Evolutionary conservation across 2,797 vertebrate genomes (phyloP).

Genomic region (Aulostomus chinensis): DNA sequence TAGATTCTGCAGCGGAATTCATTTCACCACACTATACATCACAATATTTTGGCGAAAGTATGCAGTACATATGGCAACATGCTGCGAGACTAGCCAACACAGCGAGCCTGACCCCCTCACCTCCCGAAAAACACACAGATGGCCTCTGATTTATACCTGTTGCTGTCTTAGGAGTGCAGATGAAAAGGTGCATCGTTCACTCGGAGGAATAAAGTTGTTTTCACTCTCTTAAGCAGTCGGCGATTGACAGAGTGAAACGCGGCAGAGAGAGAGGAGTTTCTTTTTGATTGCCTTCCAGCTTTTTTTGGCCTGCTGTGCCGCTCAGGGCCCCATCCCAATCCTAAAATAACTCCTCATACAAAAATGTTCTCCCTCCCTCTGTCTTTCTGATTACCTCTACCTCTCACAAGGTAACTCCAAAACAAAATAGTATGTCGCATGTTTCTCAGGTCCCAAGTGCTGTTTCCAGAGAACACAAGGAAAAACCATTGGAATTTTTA

Average conservation of each 20-base stretch:
- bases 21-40: conserved; percentile 48
- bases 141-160: conserved; percentile 56
- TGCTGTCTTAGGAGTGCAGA: conserved; percentile 36
- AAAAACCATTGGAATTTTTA: too few species aligned
- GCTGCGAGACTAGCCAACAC: conserved; percentile 28
- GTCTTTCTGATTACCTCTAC: conserved; percentile 26
- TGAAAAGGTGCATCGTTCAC: conserved; percentile 68
- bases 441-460: conserved; percentile 27
- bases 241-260: conserved; percentile 64
- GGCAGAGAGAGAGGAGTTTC: conserved; percentile 54
- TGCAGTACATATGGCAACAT: conserved; percentile 47
- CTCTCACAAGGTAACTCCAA: conserved; percentile 25
- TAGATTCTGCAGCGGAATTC: conserved; percentile 31
- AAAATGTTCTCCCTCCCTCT: conserved; percentile 35
- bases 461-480: too few species aligned
- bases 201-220: conserved; percentile 65
- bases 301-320: conserved; percentile 69
- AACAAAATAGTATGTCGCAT: conserved; percentile 32
- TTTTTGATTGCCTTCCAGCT: conserved; percentile 75
- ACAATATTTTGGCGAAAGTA: conserved; percentile 36
- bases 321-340: conserved; percentile 53
- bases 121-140: conserved; percentile 17
- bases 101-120: conserved; percentile 4
- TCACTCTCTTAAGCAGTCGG: conserved; percentile 55
- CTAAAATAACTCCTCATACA: conserved; percentile 65